These are phyloP conservation scores for Esox masquinongy DNA, from an alignment of 2,797 vertebrate genomes.

Conservation along the genomic window DNA sequence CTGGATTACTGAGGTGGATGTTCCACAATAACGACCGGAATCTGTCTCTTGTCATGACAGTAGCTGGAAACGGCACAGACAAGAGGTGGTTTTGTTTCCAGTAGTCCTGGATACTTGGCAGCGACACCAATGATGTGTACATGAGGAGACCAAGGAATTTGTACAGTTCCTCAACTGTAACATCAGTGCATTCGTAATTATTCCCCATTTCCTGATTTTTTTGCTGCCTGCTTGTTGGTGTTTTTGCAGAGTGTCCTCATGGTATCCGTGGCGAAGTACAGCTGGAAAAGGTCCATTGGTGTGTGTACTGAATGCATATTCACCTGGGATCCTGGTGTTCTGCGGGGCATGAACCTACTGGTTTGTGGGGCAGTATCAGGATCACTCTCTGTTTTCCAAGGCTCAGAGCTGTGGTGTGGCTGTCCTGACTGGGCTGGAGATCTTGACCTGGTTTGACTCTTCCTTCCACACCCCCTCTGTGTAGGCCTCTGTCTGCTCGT, in stretches of 20 bases:
- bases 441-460: too few species aligned
- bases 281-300: not conserved
- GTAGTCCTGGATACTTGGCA: conserved; percentile 13
- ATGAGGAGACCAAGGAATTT: not conserved
- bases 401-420: too few species aligned
- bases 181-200: not conserved
- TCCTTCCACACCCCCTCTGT: too few species aligned
- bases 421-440: too few species aligned
- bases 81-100: too few species aligned
- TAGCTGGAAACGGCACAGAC: conserved; percentile 18
- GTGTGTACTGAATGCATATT: too few species aligned
- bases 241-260: too few species aligned
- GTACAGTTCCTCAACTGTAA: not conserved
- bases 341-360: too few species aligned
- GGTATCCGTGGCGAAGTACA: not conserved
- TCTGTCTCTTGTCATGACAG: conserved; percentile 21
- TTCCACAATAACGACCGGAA: conserved; percentile 22
- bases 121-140: not conserved
- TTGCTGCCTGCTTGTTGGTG: not conserved
- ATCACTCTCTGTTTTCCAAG: too few species aligned
- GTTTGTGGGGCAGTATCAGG: too few species aligned
- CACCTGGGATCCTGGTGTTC: too few species aligned
- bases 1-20: conserved; percentile 24
- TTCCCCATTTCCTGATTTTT: not conserved
- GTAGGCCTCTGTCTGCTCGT: too few species aligned